Evolutionary conservation across 2,113 vertebrate genomes (phyloP), one percentile per base, ranked within the genome.

Genomic region (Festucalex cinctus): DNA sequence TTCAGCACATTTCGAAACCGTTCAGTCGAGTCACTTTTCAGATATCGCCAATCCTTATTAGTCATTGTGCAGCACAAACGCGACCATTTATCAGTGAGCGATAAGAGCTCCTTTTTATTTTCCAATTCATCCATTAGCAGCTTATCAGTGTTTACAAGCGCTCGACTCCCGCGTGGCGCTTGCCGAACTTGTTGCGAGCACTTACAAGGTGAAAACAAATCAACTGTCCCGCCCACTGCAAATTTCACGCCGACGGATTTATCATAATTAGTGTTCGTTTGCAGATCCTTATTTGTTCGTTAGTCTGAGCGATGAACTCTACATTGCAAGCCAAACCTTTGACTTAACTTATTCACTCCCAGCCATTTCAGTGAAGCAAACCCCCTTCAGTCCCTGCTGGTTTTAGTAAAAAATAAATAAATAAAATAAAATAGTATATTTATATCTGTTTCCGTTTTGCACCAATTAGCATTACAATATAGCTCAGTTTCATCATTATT

Each of bases 191-290:
- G 9, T 69, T 75, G 71, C 68, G 71, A 68, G 41, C 48, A 51
- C 56, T 60, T 66, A 37, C 24, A 57, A 73, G 70, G 65, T 63
- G 69, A 64, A 56, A 78, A 68, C 0, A 14, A 61, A 59, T 63
- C 68, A 62, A 64, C 65, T 61, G 63, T 16, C 48, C 8, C 8
- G 59, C 53, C 74, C 71, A 65, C 58, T 26, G 70, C 63, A 10
- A 9, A 10, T 39, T n/a, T 49, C 9, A 26, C 26, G 67, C 65
- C 67, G 41, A 35, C 62, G 73, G 78, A 53, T 71, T 65, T 65
- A 9, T 35, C 70, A 6, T 72, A 75, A 82, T 85, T 79, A 84
- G 56, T 39, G 24, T 66, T 79, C 9, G 78, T 77, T 69, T 49
- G 44, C 32, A 46, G 59, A 19, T 13, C 39, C 9, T 1, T 60